These are phyloP conservation scores for Pelodytes ibericus DNA, from an alignment of 2,797 vertebrate genomes.

Conservation along the genomic window DNA sequence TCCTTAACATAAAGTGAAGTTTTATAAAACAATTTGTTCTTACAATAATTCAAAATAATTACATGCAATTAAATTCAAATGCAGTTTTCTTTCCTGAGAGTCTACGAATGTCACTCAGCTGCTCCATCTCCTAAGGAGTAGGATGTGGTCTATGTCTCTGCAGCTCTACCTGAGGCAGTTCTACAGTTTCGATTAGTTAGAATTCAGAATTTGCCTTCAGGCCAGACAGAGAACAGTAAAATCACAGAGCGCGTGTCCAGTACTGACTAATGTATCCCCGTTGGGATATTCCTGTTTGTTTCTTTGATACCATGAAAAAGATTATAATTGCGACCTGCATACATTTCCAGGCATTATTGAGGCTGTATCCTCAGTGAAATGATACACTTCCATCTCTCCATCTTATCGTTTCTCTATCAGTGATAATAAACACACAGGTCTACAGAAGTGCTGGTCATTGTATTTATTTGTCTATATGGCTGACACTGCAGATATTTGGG, in stretches of 20 bases:
- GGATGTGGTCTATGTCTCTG: constrained; percentile 79
- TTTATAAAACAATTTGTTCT: not conserved
- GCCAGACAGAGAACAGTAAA: constrained; percentile 86
- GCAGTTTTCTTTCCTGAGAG: constrained; percentile 78
- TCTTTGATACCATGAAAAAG: constrained; percentile 66
- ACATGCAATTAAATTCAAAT: constrained; percentile 84
- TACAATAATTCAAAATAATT: constrained; percentile 7
- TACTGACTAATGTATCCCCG: constrained; percentile 94
- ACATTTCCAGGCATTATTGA: not conserved
- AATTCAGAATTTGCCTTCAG: constrained; percentile 83
- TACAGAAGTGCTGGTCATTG: too few species aligned
- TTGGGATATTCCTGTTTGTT: constrained; percentile 84
- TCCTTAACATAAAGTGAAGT: not conserved
- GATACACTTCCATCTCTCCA: too few species aligned
- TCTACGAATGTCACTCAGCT: constrained; percentile 84
- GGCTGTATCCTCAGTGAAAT: too few species aligned
- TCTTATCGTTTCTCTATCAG: too few species aligned
- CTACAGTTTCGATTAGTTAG: constrained; percentile 75
- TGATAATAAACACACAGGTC: too few species aligned
- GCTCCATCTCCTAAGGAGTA: constrained; percentile 90
- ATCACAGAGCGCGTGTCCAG: constrained; percentile 83
- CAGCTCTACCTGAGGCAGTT: constrained; percentile 96
- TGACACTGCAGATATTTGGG: too few species aligned
- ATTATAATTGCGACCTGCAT: not conserved
- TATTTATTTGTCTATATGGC: too few species aligned